phyloP scores from a whole-genome alignment of 2,888 invertebrate genomes.

The Apotomis capreana region DNA sequence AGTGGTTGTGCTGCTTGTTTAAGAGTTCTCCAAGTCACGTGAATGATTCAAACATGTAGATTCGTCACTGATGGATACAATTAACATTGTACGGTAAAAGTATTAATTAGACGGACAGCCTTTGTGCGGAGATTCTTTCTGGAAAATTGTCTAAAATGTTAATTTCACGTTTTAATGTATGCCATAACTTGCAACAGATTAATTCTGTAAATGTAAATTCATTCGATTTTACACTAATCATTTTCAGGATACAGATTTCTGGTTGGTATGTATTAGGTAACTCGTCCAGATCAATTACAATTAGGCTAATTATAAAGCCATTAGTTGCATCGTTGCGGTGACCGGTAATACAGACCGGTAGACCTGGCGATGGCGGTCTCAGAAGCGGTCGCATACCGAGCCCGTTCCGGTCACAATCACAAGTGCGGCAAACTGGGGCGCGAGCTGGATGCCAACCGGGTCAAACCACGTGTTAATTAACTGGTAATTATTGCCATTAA shows the following conservation, averaged over 20 bases:
- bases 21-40: too few species aligned
- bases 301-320: too few species aligned
- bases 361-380: neutral
- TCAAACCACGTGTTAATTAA: constrained; percentile 8
- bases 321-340: neutral
- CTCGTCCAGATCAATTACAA: too few species aligned
- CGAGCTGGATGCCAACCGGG: constrained; percentile 1
- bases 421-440: constrained; percentile 5
- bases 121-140: neutral
- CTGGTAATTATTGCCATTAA: constrained; percentile 5
- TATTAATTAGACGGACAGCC: neutral
- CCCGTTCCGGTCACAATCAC: constrained; percentile 18
- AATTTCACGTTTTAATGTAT: neutral
- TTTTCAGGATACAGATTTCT: too few species aligned
- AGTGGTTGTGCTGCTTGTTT: too few species aligned
- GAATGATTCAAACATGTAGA: too few species aligned
- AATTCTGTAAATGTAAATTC: too few species aligned
- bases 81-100: neutral
- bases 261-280: too few species aligned
- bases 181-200: too few species aligned
- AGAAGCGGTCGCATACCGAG: neutral
- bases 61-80: too few species aligned
- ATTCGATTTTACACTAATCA: too few species aligned
- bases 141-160: neutral
- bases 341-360: constrained; percentile 2